phyloP scores from a whole-genome alignment of 1,140 invertebrate species.

The Caenorhabditis briggsae region DNA sequence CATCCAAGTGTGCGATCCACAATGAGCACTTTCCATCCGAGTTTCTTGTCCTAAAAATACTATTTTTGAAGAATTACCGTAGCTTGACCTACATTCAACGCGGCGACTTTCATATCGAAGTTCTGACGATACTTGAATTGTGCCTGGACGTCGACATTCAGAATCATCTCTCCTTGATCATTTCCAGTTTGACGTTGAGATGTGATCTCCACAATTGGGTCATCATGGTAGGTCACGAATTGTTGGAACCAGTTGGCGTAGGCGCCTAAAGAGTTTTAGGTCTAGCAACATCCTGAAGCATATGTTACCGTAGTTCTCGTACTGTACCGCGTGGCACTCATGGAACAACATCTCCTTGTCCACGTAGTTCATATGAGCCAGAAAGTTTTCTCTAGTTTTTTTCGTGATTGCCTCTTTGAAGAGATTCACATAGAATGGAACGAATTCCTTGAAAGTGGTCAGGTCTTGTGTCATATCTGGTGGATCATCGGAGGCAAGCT shows the following conservation, averaged over 20 bases:
- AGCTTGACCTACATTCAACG: background rate
- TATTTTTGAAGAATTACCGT: background rate
- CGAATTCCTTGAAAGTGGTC: background rate
- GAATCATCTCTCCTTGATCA: background rate
- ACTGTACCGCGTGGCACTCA: background rate
- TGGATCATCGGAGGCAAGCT: background rate
- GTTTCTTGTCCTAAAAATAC: background rate
- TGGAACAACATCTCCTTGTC: conserved; percentile 17
- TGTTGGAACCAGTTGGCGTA: background rate
- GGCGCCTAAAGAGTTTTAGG: background rate
- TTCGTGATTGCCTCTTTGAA: background rate
- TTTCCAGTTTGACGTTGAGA: background rate
- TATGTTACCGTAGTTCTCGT: background rate
- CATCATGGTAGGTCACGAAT: background rate
- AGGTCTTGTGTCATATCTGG: background rate
- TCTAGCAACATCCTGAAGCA: too few species aligned
- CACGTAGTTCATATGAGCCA: background rate
- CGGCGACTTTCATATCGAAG: conserved; percentile 6
- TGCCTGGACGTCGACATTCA: background rate
- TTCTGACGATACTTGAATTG: background rate
- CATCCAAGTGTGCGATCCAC: conserved; percentile 8
- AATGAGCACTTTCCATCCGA: conserved; percentile 6
- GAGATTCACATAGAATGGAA: background rate
- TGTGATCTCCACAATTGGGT: background rate
- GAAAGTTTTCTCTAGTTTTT: background rate